These are phyloP conservation scores for Verasper variegatus DNA, from an alignment of 2,113 vertebrate species.

Conservation along the genomic window DNA sequence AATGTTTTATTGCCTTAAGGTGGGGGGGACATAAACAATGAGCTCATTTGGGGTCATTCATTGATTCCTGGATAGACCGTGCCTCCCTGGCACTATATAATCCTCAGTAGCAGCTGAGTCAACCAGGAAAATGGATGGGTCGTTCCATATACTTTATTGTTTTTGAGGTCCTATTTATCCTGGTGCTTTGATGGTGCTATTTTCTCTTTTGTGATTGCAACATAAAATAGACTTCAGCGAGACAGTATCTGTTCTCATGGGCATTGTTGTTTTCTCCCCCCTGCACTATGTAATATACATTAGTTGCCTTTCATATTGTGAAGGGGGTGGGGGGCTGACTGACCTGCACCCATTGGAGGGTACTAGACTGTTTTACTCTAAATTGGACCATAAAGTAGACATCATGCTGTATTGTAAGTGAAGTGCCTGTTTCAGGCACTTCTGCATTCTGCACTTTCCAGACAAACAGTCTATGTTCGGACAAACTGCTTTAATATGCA, in stretches of 20 bases:
- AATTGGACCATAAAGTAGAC: neutral
- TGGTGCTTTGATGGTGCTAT: conserved; percentile 3
- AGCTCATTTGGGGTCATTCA: conserved; percentile 48
- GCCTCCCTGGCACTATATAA: conserved; percentile 38
- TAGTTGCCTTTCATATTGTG: neutral
- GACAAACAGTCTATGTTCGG: no score
- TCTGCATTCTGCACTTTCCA: no score
- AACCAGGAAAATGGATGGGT: conserved; percentile 35
- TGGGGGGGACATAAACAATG: conserved; percentile 43
- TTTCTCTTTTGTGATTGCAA: neutral
- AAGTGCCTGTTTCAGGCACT: no score
- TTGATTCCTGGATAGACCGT: conserved; percentile 58
- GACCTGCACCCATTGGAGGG: neutral
- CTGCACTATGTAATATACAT: neutral
- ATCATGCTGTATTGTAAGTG: no score
- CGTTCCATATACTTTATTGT: conserved; percentile 4
- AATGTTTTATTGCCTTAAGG: conserved; percentile 50
- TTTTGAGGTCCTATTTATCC: conserved; percentile 6
- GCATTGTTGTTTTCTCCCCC: neutral
- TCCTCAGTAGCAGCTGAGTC: conserved; percentile 47
- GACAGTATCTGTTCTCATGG: neutral
- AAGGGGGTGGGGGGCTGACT: no score
- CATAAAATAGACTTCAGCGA: conserved; percentile 13
- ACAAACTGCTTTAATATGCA: neutral
- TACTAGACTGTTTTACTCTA: neutral